Conservation (phyloP, 1,140 invertebrate genomes). For the Lordiphosa stackelbergi region DNA sequence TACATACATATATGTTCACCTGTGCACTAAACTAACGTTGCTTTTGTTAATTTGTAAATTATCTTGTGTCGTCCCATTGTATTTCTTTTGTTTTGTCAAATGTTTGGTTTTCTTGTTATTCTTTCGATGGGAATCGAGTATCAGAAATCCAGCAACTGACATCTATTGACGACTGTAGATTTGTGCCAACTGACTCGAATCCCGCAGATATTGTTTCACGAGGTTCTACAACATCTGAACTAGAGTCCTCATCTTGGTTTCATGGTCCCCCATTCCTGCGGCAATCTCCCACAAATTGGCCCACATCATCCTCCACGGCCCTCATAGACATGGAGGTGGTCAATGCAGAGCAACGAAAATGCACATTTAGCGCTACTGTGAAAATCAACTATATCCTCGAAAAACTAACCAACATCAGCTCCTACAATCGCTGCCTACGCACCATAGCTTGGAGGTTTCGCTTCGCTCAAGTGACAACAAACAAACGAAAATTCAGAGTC, state of each 20-base stretch:
- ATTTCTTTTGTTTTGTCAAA: too few species aligned
- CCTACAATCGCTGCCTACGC: background rate
- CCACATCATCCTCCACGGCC: background rate
- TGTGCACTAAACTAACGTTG: too few species aligned
- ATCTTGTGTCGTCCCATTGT: too few species aligned
- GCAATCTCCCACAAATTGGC: constrained; percentile 29
- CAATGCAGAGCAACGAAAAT: background rate
- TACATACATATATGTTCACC: too few species aligned
- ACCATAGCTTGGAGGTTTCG: background rate
- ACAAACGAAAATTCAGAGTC: too few species aligned
- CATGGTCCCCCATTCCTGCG: constrained; percentile 1
- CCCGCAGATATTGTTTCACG: constrained; percentile 8
- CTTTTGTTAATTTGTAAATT: too few species aligned
- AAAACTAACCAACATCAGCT: background rate
- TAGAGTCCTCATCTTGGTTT: constrained; percentile 7
- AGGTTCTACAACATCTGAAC: constrained; percentile 1
- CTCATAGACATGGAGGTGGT: background rate
- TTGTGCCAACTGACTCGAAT: background rate
- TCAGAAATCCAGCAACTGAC: constrained; percentile 11
- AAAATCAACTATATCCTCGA: background rate
- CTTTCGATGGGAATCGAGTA: constrained; percentile 1
- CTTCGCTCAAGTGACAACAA: too few species aligned
- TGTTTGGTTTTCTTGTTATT: too few species aligned
- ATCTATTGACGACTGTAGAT: background rate
- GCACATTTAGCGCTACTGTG: background rate